Evolutionary conservation across 2,888 invertebrate species (phyloP), one percentile per base, ranked within the genome.

Genomic region (Dolomedes plantarius): DNA sequence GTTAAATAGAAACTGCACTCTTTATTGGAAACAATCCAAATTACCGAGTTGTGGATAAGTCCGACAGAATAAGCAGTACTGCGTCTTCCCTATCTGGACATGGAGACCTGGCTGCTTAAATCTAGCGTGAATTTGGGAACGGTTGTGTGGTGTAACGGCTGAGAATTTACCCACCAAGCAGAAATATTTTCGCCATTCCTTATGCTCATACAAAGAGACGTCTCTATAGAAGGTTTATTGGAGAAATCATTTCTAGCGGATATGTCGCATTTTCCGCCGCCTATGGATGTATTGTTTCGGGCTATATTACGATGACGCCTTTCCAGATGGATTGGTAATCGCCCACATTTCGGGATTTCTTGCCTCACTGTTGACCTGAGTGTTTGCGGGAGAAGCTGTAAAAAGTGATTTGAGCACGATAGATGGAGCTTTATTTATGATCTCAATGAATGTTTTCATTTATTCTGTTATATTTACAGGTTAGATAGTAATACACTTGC

Each of bases 221-320:
- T 56, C 64, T 78, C 29, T 64, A 78, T 56, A 56, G 39, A 78
- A 71, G 71, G 78, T 71, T 78, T 69, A 71, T 78, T 69, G 78
- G 78, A 27, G 29, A 78, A 39, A 77, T 68, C 68, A 68, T 68
- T 77, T 31, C 67, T 9, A 62, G 29, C 78, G 71, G 39, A 78
- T 69, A 62, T 77, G 68, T 77, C 68, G 68, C 77, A 46, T 71
- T 78, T 78, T 62, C 62, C 39, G 71, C 71, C 71, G 71, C 56
- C 71, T 78, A 78, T 78, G 78, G 78, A 71, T 78, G 69, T 78
- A 71, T 78, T 78, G 69, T 78, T n/a, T n/a, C n/a, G n/a, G 50
- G 69, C 68, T 68, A 71, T 78, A 71, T 69, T 56, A 78, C 62
- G 69, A 78, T 64, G 78, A 78, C 62, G 78, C 69, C 13, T 78